These are phyloP conservation scores for Protonibea diacanthus DNA, from an alignment of 2,797 vertebrate species.

Conservation along the genomic window DNA sequence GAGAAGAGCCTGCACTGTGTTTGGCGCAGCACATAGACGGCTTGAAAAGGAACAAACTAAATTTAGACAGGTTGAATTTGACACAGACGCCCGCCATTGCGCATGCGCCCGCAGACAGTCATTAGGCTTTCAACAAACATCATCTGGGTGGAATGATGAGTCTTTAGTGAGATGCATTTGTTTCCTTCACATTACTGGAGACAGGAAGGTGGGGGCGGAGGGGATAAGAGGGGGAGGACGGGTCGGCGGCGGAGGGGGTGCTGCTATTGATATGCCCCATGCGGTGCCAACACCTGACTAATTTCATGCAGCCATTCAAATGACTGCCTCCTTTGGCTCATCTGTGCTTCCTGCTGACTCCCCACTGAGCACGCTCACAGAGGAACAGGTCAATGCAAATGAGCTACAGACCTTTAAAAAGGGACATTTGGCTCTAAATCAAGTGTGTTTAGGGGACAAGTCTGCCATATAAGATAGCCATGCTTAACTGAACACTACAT, in stretches of 20 bases:
- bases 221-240: not conserved
- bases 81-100: conserved; percentile 43
- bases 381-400: conserved; percentile 79
- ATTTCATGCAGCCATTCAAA: conserved; percentile 80
- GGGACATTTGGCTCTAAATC: conserved; percentile 53
- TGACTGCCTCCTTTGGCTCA: conserved; percentile 69
- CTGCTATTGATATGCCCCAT: conserved; percentile 77
- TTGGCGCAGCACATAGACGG: conserved; percentile 14
- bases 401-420: conserved; percentile 67
- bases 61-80: conserved; percentile 70
- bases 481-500: not conserved
- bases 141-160: conserved; percentile 74
- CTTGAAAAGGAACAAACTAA: conserved; percentile 64
- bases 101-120: conserved; percentile 54
- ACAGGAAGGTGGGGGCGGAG: conserved; percentile 38
- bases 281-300: conserved; percentile 81
- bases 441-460: conserved; percentile 24
- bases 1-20: conserved; percentile 24
- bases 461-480: conserved; percentile 2
- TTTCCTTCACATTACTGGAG: conserved; percentile 71
- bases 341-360: conserved; percentile 71
- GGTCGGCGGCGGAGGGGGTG: not conserved
- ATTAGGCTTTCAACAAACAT: conserved; percentile 73
- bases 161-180: conserved; percentile 69
- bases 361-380: conserved; percentile 60